A percentile compares a stretch with the other conserved stretches of the same genome.
Evolutionary conservation across 2,888 invertebrate genomes (phyloP).

Genomic region (Acleris cristana): DNA sequence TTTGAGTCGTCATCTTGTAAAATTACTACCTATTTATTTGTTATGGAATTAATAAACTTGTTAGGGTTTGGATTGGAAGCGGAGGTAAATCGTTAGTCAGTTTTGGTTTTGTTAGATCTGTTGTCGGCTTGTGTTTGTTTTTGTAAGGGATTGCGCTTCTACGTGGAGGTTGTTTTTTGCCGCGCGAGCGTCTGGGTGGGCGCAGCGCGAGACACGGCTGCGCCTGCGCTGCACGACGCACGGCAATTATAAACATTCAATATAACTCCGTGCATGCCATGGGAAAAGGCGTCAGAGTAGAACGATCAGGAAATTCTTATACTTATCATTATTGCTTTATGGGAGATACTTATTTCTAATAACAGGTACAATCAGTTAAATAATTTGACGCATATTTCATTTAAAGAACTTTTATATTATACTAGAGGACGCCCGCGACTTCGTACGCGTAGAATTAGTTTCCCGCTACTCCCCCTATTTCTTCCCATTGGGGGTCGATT

Average conservation of each 20-base stretch:
- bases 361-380: not conserved
- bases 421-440: too few relatives aligned
- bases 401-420: too few relatives aligned
- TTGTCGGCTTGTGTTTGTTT: constrained; percentile 79
- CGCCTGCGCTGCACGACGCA: constrained; percentile 61
- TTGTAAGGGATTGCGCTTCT: constrained; percentile 64
- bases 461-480: too few relatives aligned
- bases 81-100: constrained; percentile 74
- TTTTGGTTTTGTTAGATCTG: constrained; percentile 81
- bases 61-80: constrained; percentile 80
- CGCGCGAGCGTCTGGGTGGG: constrained; percentile 75
- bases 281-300: constrained; percentile 68
- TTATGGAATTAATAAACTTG: constrained; percentile 83
- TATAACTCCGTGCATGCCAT: constrained; percentile 50
- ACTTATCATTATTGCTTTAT: constrained; percentile 49
- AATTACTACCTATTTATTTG: constrained; percentile 80
- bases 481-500: too few relatives aligned
- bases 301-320: constrained; percentile 63
- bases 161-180: constrained; percentile 68
- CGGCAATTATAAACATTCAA: constrained; percentile 69
- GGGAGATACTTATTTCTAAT: constrained; percentile 2
- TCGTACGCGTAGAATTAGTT: too few relatives aligned
- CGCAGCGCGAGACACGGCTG: constrained; percentile 75
- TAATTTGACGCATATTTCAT: too few relatives aligned
- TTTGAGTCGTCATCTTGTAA: constrained; percentile 77